Evolutionary conservation across 2,113 vertebrate species (phyloP), one percentile per base, ranked within the genome.

Genomic region (Typhlomys cinereus): DNA sequence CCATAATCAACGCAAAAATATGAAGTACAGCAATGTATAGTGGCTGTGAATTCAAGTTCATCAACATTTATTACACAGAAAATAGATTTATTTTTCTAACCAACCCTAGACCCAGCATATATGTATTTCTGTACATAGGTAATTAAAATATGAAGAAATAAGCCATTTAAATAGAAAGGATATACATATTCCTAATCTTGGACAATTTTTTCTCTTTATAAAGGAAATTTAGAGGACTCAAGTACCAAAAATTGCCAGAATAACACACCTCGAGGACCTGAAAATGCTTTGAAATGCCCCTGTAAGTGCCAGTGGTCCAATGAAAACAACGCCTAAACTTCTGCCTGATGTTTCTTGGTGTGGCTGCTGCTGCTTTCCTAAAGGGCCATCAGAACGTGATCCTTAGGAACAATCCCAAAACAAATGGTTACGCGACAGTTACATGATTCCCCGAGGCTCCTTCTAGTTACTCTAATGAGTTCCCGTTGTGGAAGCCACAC

Each of bases 1-100:
- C 74, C 54, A 92, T 89, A 92, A 96, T 89, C 66, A 83, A 61
- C 59, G 86, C 48, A 86, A 83, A 94, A 85, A 59, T 87, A 67
- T 27, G 57, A 80, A 69, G 64, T 44, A 21, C 61, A 71, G 78
- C 70, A 76, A 7, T 78, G 83, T n/a, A 84, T 86, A 86, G 90
- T 69, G 57, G n/a, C 54, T 36, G 59, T 29, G 41, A 89, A 90
- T 94, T 92, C 11, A 92, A 83, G 91, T 85, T 89, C 71, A 73
- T 91, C 91, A 95, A 50, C 44, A 70, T 0, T 80, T 70, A 86
- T 62, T 90, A 76, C 57, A 17, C 7, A 89, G 54, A 90, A 93
- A 86, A 78, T 41, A 13, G 81, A 84, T 87, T 93, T 94, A n/a
- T 88, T 85, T n/a, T 91, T 81, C 70, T 80, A 71, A 76, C 41